phyloP scores from a whole-genome alignment of 2,797 vertebrate genomes.

The Acanthopagrus latus region DNA sequence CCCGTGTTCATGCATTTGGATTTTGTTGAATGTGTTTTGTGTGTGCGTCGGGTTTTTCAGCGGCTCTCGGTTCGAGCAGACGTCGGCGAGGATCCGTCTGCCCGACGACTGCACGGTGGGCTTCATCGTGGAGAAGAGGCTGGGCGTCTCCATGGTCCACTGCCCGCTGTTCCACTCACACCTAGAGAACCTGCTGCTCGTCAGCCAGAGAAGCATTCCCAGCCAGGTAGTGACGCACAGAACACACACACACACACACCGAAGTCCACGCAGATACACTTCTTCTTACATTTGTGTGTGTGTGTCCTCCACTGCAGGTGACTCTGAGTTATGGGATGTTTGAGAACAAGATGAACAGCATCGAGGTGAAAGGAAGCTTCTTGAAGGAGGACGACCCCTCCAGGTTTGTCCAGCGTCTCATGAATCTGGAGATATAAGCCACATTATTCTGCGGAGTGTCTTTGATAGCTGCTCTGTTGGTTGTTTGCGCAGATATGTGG shows the following conservation, averaged over 20 bases:
- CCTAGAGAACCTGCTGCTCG: slow-evolving; percentile 92
- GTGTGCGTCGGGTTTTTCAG: slow-evolving; percentile 65
- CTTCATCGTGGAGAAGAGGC: slow-evolving; percentile 91
- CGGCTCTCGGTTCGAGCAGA: slow-evolving; percentile 87
- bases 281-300: background rate
- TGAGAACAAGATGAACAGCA: slow-evolving; percentile 92
- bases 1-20: background rate
- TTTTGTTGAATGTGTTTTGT: background rate
- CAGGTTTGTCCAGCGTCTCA: slow-evolving; percentile 82
- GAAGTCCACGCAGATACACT: background rate
- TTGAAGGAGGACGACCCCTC: slow-evolving; percentile 90
- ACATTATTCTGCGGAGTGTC: slow-evolving; percentile 1
- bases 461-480: background rate
- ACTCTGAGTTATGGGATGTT: slow-evolving; percentile 94
- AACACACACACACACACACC: background rate
- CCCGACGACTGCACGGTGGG: slow-evolving; percentile 94
- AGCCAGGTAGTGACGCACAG: slow-evolving; percentile 68
- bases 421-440: slow-evolving; percentile 2
- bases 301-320: slow-evolving; percentile 81
- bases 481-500: background rate
- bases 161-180: slow-evolving; percentile 92
- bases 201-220: slow-evolving; percentile 77
- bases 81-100: slow-evolving; percentile 90
- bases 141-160: slow-evolving; percentile 88
- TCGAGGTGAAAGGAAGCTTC: slow-evolving; percentile 89